Conservation (phyloP, 53 echinoderm and acorn worm genomes). For the Temnopleurus reevesii region DNA sequence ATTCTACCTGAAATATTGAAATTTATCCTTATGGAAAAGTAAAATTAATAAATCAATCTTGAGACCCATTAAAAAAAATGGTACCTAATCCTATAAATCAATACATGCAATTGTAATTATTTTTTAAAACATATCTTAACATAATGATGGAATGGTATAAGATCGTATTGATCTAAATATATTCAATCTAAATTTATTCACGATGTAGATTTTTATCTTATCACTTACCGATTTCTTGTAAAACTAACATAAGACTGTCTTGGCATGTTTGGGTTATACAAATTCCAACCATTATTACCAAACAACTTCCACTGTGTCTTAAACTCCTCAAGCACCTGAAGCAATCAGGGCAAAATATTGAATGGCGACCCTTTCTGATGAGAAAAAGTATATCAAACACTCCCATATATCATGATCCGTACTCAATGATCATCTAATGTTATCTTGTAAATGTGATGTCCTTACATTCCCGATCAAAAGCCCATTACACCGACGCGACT, state of each 20-base stretch:
- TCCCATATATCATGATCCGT: not conserved
- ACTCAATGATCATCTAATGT: not conserved
- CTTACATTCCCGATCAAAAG: not conserved
- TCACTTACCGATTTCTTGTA: constrained; percentile 7
- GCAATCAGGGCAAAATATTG: not conserved
- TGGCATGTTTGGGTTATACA: not conserved
- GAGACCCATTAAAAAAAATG: no score
- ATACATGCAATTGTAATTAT: no score
- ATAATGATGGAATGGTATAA: not conserved
- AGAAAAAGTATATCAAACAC: not conserved
- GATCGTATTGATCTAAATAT: not conserved
- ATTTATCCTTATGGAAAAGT: no score
- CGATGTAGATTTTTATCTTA: not conserved
- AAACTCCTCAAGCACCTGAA: no score
- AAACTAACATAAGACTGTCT: not conserved
- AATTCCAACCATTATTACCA: not conserved
- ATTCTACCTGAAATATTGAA: no score
- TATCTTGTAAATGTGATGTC: not conserved
- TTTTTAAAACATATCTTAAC: not conserved
- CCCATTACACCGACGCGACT: not conserved
- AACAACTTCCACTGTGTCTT: not conserved
- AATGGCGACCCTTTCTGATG: no score
- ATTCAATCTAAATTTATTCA: not conserved
- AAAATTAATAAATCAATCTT: no score
- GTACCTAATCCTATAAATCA: no score